phyloP scores from a whole-genome alignment of 2,113 vertebrate genomes.

The Pygoscelis adeliae region DNA sequence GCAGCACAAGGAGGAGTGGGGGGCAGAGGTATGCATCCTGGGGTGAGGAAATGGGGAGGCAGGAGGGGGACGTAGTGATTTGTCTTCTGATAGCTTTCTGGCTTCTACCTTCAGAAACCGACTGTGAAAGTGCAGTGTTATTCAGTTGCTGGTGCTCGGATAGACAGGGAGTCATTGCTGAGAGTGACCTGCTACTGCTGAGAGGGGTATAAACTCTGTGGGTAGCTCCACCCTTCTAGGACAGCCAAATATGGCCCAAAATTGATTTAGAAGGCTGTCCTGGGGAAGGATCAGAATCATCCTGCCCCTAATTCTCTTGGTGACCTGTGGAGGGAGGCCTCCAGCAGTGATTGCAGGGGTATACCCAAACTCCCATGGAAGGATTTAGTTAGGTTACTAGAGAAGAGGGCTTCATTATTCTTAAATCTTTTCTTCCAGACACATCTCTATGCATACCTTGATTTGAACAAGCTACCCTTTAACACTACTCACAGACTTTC shows the following conservation, averaged over 20 bases:
- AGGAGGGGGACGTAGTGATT: rapidly evolving
- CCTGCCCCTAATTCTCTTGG: not conserved
- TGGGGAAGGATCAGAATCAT: not conserved
- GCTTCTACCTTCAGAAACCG: not conserved
- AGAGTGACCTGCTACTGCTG: not conserved
- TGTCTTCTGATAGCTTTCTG: not conserved
- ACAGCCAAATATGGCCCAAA: not conserved
- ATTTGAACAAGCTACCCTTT: not conserved
- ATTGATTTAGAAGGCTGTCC: not conserved
- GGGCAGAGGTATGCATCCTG: not conserved
- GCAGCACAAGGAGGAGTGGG: not conserved
- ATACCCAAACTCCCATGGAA: not conserved
- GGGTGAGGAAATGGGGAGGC: not conserved
- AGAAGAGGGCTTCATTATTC: not conserved
- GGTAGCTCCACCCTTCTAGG: not conserved
- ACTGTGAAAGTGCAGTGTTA: rapidly evolving
- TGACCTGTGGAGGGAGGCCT: not conserved
- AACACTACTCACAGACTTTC: not conserved
- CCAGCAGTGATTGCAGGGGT: not conserved
- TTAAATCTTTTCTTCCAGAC: not conserved
- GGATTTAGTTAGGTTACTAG: not conserved
- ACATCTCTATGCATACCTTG: not conserved
- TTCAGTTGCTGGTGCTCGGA: not conserved
- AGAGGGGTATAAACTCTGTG: not conserved
- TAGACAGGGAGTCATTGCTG: not conserved